A percentile compares a stretch with the other conserved stretches of the same genome.
Conservation (phyloP, 2,113 vertebrate species). For the Conger conger region DNA sequence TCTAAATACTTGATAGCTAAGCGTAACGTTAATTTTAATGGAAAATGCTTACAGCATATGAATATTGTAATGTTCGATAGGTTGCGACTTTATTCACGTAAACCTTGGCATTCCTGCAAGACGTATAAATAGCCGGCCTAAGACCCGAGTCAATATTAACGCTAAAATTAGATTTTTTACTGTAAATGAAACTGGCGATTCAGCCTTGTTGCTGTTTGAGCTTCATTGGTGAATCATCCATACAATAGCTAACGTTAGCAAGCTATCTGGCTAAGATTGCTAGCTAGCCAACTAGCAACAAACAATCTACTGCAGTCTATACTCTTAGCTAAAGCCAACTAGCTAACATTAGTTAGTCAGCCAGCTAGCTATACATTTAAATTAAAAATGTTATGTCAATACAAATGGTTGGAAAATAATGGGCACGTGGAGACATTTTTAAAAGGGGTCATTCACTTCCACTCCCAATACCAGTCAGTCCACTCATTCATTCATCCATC, state of each 20-base stretch:
- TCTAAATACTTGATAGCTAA: not conserved
- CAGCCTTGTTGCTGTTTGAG: not conserved
- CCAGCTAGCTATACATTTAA: not conserved
- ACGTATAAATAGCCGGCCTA: not conserved
- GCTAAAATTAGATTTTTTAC: not conserved
- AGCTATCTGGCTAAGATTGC: not conserved
- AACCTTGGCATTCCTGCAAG: not conserved
- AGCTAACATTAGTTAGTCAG: not conserved
- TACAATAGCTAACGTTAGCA: not conserved
- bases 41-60: not conserved
- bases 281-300: not conserved
- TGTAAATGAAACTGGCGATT: not conserved
- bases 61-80: not conserved
- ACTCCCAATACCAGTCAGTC: not conserved
- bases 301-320: slow-evolving; percentile 1
- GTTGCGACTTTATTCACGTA: not conserved
- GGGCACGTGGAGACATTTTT: not conserved
- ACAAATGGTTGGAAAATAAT: not conserved
- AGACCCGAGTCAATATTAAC: not conserved
- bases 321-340: not conserved
- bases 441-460: not conserved
- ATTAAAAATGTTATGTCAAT: not conserved
- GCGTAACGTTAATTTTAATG: not conserved
- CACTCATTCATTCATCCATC: slow-evolving; percentile 18
- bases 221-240: not conserved